phyloP scores from a whole-genome alignment of 35 echinoderm and acorn worm species.

The Apostichopus californicus region DNA sequence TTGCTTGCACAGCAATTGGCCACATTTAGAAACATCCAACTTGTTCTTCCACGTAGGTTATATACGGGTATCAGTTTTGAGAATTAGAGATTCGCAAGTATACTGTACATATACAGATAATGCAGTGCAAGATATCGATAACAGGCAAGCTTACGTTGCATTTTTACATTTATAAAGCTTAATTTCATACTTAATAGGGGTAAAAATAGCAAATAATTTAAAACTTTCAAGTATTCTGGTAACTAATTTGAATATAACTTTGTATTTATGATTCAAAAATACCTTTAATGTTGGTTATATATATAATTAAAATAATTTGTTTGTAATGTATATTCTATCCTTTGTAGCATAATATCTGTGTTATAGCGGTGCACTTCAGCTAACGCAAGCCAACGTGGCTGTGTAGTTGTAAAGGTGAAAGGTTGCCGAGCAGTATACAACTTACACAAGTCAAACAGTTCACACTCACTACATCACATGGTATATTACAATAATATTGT shows the following conservation, averaged over 20 bases:
- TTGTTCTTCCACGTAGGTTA: background rate
- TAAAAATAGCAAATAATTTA: too few relatives aligned
- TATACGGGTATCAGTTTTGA: conserved; percentile 5
- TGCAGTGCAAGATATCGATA: background rate
- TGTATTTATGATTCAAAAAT: background rate
- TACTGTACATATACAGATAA: background rate
- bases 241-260: background rate
- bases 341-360: background rate
- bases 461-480: too few relatives aligned
- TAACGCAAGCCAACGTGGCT: conserved; percentile 53
- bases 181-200: too few relatives aligned
- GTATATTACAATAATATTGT: too few relatives aligned
- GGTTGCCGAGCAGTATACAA: background rate
- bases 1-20: background rate
- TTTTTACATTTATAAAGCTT: background rate
- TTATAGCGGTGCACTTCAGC: background rate
- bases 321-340: too few relatives aligned
- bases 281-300: background rate
- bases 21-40: background rate
- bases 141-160: background rate
- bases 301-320: too few relatives aligned
- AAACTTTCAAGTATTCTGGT: background rate
- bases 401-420: conserved; percentile 31
- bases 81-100: background rate
- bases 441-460: too few relatives aligned